Base-by-base conservation (phyloP, 2,113 vertebrate species). In the Xerus inauris region DNA sequence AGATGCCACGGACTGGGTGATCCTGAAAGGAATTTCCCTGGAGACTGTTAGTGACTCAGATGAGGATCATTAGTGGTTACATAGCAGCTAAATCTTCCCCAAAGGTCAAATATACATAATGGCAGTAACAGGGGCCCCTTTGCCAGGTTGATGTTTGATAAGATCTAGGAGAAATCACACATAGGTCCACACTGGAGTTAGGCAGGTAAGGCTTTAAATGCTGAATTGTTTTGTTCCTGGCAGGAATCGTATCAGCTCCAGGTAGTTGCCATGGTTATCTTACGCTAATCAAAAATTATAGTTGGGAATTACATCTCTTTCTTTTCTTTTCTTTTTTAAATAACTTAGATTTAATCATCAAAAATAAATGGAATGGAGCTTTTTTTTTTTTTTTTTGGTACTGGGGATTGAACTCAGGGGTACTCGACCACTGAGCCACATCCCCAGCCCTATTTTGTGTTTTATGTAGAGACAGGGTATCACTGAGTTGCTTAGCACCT, bases 281-380 rank as follows among this genome's bases (percentile, higher is more conserved):
- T 30, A 12, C 59, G 9, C 20, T 77, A 38, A 71, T 81, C 28
- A 95, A 54, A 85, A 81, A 80, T 19, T 5, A 7, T 13, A 38
- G 28, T 47, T 75, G 47, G 40, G 10, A 69, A 54, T 28, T 87
- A 24, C n/a, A 10, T 40, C 2, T 35, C 11, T 89, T 82, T 59
- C 30, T 38, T 51, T 42, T 47, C 42, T 71, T 24, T 62, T 35
- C 42, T 40, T 45, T 62, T 35, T 2, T 57, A 82, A 90, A 83
- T 88, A 67, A 77, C 57, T 89, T 77, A 82, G 87, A 85, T 85
- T 14, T 89, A 82, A 76, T 42, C 65, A 71, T 24, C n/a, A 69
- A 45, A 92, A 87, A 13, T 24, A 75, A 87, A 84, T 77, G 26
- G 86, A 90, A 51, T 26, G n/a, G 38, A 73, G 35, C 11, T n/a